A percentile compares a stretch with the other conserved stretches of the same genome.
Evolutionary conservation across 2,888 invertebrate species (phyloP).

Genomic region (Craniophora ligustri): DNA sequence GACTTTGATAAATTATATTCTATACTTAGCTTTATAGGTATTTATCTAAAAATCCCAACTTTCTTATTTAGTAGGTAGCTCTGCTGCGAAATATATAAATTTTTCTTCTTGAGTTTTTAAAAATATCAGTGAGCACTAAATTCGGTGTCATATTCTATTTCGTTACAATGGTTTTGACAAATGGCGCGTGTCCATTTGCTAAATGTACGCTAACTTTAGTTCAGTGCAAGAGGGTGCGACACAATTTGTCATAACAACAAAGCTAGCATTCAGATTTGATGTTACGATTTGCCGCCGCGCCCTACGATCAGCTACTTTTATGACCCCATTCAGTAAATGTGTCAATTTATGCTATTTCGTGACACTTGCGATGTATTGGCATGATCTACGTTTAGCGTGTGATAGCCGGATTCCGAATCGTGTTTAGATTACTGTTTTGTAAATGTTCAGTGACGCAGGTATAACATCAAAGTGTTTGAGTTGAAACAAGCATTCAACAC

Average conservation of each 20-base stretch:
- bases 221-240: conserved; percentile 59
- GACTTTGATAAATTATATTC: conserved; percentile 36
- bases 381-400: conserved; percentile 24
- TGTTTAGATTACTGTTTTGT: conserved; percentile 45
- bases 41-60: conserved; percentile 10
- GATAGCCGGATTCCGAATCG: conserved; percentile 20
- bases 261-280: conserved; percentile 67
- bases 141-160: conserved; percentile 29
- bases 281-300: conserved; percentile 59
- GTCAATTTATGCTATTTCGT: conserved; percentile 55
- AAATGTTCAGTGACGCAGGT: conserved; percentile 58
- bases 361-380: conserved; percentile 35
- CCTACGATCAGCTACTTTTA: conserved; percentile 55
- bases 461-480: conserved; percentile 68
- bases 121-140: conserved; percentile 10
- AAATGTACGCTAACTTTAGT: conserved; percentile 43
- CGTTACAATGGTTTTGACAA: conserved; percentile 31
- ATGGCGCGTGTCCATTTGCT: conserved; percentile 46
- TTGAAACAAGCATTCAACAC: conserved; percentile 59
- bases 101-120: conserved; percentile 18
- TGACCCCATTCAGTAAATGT: conserved; percentile 60
- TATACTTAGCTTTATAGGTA: conserved; percentile 7
- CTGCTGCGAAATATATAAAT: conserved; percentile 17
- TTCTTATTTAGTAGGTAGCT: conserved; percentile 1
- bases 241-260: conserved; percentile 70